A percentile compares a stretch with the other conserved stretches of the same genome.
Conservation (phyloP, 2,113 vertebrate genomes). For the Falco punctatus region DNA sequence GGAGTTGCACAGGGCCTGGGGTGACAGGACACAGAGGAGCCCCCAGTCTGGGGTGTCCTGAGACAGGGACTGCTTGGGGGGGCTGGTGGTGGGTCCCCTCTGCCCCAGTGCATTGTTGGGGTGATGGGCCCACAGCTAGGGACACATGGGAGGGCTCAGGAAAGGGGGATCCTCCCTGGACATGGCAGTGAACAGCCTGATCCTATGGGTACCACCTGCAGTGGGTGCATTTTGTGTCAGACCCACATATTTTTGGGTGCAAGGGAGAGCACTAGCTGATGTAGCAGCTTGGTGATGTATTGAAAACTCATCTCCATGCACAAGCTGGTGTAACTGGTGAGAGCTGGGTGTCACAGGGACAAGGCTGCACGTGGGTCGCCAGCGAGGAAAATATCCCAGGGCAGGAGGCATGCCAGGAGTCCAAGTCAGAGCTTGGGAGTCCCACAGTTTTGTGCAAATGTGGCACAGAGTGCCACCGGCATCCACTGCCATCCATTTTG, state of each 20-base stretch:
- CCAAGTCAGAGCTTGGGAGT: neutral
- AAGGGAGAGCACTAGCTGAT: accelerated
- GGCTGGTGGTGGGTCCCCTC: accelerated
- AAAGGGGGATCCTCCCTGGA: neutral
- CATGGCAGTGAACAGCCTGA: accelerated
- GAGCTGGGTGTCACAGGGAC: accelerated
- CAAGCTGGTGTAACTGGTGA: accelerated
- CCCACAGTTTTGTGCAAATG: accelerated
- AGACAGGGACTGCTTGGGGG: neutral
- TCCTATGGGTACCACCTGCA: neutral
- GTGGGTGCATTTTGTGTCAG: accelerated
- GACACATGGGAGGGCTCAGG: accelerated
- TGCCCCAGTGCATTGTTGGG: accelerated
- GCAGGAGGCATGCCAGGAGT: neutral
- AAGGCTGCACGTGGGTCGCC: accelerated
- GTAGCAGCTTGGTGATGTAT: accelerated
- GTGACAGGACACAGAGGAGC: neutral
- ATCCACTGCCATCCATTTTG: accelerated
- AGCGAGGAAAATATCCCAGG: neutral
- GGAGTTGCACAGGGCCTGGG: neutral
- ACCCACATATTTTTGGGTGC: accelerated
- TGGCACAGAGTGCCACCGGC: neutral
- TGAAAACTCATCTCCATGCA: accelerated
- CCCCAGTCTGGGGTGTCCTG: neutral
- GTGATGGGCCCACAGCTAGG: neutral